Evolutionary conservation across 2,113 vertebrate species (phyloP), one percentile per base, ranked within the genome.

Genomic region (Penelope pileata): DNA sequence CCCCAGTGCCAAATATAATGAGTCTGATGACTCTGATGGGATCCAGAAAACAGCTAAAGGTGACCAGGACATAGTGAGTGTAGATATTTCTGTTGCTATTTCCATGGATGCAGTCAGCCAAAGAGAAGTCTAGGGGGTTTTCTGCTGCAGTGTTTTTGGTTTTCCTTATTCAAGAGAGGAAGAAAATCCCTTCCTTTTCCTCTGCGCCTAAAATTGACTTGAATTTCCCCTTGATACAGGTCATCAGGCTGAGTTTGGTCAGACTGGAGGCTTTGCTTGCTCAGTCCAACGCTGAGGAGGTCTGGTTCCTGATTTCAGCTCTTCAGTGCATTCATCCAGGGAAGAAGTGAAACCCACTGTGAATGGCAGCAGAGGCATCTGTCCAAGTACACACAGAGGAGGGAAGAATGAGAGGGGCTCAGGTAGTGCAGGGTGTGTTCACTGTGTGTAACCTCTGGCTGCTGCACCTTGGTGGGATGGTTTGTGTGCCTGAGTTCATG

Each of bases 41-140:
- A 83, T 83, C n/a, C 80, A 81, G 79, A 56, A 85, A 79, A 89
- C 59, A 83, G 56, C 78, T 89, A 56, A 45, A 83, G 81, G 82
- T 80, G 91, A 76, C 47, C 63, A 85, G 67, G 66, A 30, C 64
- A 32, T 10, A 63, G 63, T 66, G 94, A 38, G 50, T 83, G 23
- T n/a, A 53, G 43, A 68, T 69, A 75, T 63, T 81, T 60, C 47
- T 67, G 0, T 36, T 84, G 60, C 42, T 68, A 43, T 83, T 90
- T 86, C 60, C 56, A 22, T 67, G 76, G 76, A 56, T 86, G 88
- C 48, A 36, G 23, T 90, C 94, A 86, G 24, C 11, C 0, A 1
- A 59, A 80, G 30, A 82, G 32, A 36, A 84, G 66, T 72, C 32
- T 21, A 64, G n/a, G 88, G 40, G 7, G 30, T 83, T 50, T 73